Percentiles rank a stretch among this genome's conserved stretches.
These are phyloP conservation scores for Astreopora myriophthalma DNA, from an alignment of 64 coral and sea anemone genomes.

Conservation along the genomic window DNA sequence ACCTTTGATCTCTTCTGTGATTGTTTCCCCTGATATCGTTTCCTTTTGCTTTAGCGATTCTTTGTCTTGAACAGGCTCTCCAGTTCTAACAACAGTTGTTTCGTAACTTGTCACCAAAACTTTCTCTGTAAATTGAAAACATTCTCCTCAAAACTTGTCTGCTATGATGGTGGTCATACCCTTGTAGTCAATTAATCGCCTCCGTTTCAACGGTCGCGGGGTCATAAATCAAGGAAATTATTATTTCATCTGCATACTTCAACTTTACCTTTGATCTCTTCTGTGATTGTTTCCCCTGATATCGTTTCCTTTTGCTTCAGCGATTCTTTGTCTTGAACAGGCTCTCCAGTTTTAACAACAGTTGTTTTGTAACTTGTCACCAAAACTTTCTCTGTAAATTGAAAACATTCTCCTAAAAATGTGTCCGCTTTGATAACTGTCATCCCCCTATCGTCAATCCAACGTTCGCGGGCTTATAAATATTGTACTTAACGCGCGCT, in stretches of 20 bases:
- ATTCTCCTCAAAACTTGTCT: neutral
- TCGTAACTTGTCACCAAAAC: constrained; percentile 1
- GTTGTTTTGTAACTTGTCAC: constrained; percentile 10
- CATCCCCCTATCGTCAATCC: no score
- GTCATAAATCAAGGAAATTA: no score
- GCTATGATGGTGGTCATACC: no score
- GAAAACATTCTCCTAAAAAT: neutral
- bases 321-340: neutral
- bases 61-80: neutral
- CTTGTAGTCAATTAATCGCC: no score
- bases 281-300: neutral
- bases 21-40: neutral
- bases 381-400: constrained; percentile 32
- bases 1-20: neutral
- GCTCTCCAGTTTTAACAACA: no score
- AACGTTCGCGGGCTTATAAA: no score
- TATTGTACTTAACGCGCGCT: no score
- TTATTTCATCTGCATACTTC: no score
- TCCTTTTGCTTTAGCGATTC: neutral
- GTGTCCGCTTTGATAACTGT: no score
- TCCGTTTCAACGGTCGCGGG: neutral
- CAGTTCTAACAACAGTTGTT: neutral
- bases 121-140: constrained; percentile 26
- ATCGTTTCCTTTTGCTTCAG: neutral
- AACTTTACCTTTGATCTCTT: neutral